Conservation (phyloP, 2,888 invertebrate genomes). For the Clitarchus hookeri region DNA sequence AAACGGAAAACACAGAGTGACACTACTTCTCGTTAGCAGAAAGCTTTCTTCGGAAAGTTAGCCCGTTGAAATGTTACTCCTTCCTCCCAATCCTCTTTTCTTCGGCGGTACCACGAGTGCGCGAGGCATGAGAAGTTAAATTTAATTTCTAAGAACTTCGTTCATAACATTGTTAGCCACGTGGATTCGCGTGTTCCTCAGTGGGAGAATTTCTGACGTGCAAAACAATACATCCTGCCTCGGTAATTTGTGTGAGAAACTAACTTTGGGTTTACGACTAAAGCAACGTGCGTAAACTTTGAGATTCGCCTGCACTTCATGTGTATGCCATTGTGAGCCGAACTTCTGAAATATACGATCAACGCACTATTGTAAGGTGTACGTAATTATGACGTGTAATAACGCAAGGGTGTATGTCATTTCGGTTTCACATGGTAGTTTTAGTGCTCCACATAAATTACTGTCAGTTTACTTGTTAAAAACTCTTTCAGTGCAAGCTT, state of each 20-base stretch:
- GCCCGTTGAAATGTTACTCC: neutral
- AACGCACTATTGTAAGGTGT: neutral
- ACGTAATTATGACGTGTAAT: neutral
- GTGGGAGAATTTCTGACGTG: neutral
- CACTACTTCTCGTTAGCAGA: neutral
- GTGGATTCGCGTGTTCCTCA: neutral
- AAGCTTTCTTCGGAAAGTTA: neutral
- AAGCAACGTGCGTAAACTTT: neutral
- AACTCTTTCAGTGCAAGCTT: too few species aligned
- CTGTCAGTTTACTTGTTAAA: neutral
- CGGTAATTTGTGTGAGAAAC: neutral
- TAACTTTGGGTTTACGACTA: neutral
- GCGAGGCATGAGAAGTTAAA: neutral
- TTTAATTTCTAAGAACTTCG: neutral
- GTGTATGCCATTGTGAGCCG: neutral
- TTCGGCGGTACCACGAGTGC: neutral
- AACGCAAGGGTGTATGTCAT: neutral
- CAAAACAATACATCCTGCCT: neutral
- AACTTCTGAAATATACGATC: neutral
- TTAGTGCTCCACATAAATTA: neutral
- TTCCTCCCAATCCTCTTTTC: neutral
- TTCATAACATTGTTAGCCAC: neutral
- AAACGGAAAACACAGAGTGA: neutral
- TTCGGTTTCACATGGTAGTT: neutral
- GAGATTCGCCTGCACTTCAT: neutral